Base-by-base conservation (phyloP, 2,113 vertebrate species). In the Pogona vitticeps region DNA sequence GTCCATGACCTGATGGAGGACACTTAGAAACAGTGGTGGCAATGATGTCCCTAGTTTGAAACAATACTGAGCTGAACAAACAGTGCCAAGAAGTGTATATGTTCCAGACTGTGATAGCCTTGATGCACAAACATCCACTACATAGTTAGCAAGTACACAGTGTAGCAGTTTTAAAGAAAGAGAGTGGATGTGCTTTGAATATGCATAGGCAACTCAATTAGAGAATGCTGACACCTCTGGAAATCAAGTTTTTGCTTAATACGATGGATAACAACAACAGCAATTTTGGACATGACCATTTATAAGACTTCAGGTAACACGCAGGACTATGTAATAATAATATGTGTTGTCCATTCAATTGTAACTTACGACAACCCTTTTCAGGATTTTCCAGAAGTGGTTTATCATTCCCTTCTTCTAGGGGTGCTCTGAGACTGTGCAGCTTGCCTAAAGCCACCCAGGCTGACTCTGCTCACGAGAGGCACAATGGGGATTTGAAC, bases 51-150 rank as follows among this genome's bases (percentile, higher is more conserved):
- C 42, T 42, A 38, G 18, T 21, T 65, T 75, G 58, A 86, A 52
- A 86, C 78, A 75, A 28, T 79, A 26, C 59, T 42, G 68, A 75
- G 72, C 40, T 61, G 36, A 76, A 77, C 73, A n/a, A 76, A 38
- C 63, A 70, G 42, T 59, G 42, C 17, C 6, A n/a, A 23, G 46
- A 52, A 31, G 56, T 21, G 28, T 17, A 65, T 81, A 63, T 76
- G 59, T 65, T 67, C 59, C 18, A 76, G 72, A 18, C 40, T 84
- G 58, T 38, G 15, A 13, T 68, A 70, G 42, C 78, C 58, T 80
- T 58, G 13, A 33, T 58, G 26, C 42, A 78, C 20, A 17, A 72
- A 12, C 17, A 5, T 14, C 38, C 56, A 18, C 3, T 33, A 61
- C 18, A 14, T 15, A 38, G 10, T 33, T 36, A 40, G 15, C 20